Base-by-base conservation (phyloP, 2,888 invertebrate genomes). In the Pterostichus madidus region DNA sequence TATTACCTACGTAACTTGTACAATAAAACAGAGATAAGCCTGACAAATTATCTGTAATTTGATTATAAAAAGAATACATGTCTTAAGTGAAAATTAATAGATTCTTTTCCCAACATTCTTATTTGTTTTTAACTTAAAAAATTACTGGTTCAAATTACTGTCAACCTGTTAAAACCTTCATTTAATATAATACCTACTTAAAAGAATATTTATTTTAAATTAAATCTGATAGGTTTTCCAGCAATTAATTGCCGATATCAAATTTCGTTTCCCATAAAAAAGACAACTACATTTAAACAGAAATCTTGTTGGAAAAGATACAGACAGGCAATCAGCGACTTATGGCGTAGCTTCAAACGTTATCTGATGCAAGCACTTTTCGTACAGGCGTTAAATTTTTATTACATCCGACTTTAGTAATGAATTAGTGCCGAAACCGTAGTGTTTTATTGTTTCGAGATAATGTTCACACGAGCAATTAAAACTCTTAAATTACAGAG, bases 361-460 rank as follows among this genome's bases (percentile, higher is more conserved):
- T 79, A 79, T 79, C 68, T 64, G 79, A 79, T 68, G 44, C 17
- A 56, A 8, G 35, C 44, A 46, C 46, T 39, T 78, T 61, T 61
- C 46, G 61, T 78, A 46, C 49, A 49, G 52, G 79, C 79, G 79
- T 79, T 79, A 79, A 68, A 79, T 52, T 79, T 79, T 79, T 79
- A 79, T 79, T 79, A 79, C 79, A 79, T 79, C 79, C 79, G 79
- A 64, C 52, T 64, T 79, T 49, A 13, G 68, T 79, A 79, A 79
- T 79, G 79, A 79, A 79, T 79, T 79, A 79, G 52, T 32, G 79
- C 78, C 78, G 10, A 78, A 78, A 32, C 56, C 61, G 11, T 77
- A 32, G 77, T 61, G 78, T 78, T 78, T 78, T 59, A 78, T 78
- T 78, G 78, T 78, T 61, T 35, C 35, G 24, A 78, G 78, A 78